These are phyloP conservation scores for Rhingia campestris DNA, from an alignment of 2,888 invertebrate genomes.

Conservation along the genomic window DNA sequence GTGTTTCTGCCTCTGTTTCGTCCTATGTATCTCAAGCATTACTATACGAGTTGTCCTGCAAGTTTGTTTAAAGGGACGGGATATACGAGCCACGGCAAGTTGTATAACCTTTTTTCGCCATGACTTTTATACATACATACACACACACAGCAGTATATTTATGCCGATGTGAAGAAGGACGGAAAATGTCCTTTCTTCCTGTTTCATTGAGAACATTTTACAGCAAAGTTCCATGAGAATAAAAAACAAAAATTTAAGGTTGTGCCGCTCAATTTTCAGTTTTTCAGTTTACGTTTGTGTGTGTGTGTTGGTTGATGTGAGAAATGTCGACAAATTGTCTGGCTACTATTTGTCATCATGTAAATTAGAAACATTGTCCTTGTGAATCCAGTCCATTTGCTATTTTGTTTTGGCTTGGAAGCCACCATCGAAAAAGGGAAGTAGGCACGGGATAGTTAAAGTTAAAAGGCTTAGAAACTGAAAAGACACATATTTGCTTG, in stretches of 20 bases:
- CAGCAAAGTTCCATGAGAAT: constrained; percentile 12
- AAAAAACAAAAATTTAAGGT: neutral
- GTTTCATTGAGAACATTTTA: constrained; percentile 53
- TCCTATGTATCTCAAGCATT: constrained; percentile 1
- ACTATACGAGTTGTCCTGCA: constrained; percentile 8
- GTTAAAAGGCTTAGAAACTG: no score
- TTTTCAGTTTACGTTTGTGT: neutral
- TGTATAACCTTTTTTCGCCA: neutral
- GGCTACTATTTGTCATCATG: constrained; percentile 60
- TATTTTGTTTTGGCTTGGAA: no score
- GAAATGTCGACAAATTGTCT: constrained; percentile 59
- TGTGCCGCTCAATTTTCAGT: no score
- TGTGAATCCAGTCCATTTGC: neutral
- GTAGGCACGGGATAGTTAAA: no score
- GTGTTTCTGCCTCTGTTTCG: neutral
- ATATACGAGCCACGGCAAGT: neutral
- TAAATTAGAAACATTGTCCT: constrained; percentile 55
- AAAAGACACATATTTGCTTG: no score
- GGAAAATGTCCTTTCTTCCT: constrained; percentile 8
- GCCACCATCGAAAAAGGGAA: no score
- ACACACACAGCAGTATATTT: neutral
- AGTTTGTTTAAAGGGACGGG: constrained; percentile 10
- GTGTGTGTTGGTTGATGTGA: constrained; percentile 12
- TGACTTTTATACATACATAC: neutral
- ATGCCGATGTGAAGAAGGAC: neutral